A percentile compares a stretch with the other conserved stretches of the same genome.
Evolutionary conservation across 1,140 invertebrate genomes (phyloP).

Genomic region (Cydia amplana): DNA sequence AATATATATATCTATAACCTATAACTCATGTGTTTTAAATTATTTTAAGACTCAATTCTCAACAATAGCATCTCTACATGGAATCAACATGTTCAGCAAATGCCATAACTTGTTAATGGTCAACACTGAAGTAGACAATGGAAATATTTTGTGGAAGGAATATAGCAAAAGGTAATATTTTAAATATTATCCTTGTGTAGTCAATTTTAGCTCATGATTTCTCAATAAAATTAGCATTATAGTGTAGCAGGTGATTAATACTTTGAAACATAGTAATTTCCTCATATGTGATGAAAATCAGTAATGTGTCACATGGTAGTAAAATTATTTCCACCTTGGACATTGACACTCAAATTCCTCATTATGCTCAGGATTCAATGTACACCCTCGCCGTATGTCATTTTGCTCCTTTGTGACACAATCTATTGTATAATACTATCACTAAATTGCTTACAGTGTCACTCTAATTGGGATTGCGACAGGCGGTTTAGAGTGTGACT

Average conservation of each 20-base stretch:
- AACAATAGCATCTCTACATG: conserved; percentile 85
- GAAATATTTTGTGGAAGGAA: conserved; percentile 84
- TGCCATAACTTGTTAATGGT: conserved; percentile 82
- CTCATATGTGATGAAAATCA: no score
- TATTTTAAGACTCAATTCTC: conserved; percentile 83
- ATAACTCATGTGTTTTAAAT: not conserved
- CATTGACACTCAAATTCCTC: no score
- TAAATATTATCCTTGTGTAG: not conserved
- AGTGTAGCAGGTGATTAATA: no score
- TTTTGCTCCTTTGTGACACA: no score
- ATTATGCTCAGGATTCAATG: no score
- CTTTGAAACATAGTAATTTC: no score
- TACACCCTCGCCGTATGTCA: no score
- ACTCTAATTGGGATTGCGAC: conserved; percentile 84
- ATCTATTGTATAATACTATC: no score
- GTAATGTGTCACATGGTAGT: no score
- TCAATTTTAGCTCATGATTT: not conserved
- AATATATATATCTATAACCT: no score
- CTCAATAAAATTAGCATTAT: no score
- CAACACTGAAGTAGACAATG: conserved; percentile 82
- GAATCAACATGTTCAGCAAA: conserved; percentile 86
- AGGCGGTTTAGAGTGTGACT: conserved; percentile 82
- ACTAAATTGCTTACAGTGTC: conserved; percentile 75
- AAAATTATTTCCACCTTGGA: no score
- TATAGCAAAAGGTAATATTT: conserved; percentile 80